A percentile compares a stretch with the other conserved stretches of the same genome.
Conservation (phyloP, 2,797 vertebrate genomes). For the Natrix natrix region DNA sequence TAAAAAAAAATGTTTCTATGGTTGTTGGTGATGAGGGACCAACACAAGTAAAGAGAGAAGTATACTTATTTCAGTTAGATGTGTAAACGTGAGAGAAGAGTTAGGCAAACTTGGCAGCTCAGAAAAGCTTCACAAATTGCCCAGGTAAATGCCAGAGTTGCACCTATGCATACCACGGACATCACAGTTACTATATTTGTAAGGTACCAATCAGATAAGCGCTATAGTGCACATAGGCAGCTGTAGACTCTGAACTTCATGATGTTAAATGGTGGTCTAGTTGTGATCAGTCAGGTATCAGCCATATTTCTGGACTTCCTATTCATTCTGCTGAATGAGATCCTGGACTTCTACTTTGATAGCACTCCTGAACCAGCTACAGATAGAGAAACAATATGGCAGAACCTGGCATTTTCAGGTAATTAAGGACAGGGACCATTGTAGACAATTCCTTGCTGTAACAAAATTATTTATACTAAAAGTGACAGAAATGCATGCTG, state of each 20-base stretch:
- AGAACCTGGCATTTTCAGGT: background rate
- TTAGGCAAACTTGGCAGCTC: background rate
- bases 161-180: too few species aligned
- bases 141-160: background rate
- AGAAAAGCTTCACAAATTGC: background rate
- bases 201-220: background rate
- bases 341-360: background rate
- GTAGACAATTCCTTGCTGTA: background rate
- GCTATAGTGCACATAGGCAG: background rate
- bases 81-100: background rate
- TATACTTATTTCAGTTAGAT: background rate
- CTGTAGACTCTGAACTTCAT: background rate
- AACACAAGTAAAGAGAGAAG: background rate
- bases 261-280: background rate
- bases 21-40: background rate
- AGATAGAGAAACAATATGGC: background rate
- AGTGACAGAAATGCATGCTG: background rate
- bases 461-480: too few species aligned
- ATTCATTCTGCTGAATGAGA: background rate
- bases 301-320: too few species aligned
- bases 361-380: background rate
- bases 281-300: background rate
- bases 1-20: background rate
- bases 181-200: background rate
- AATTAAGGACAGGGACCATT: background rate